Percentiles rank a stretch among this genome's conserved stretches.
Conservation (phyloP, 2,113 vertebrate genomes). For the Dipodomys ordii region DNA sequence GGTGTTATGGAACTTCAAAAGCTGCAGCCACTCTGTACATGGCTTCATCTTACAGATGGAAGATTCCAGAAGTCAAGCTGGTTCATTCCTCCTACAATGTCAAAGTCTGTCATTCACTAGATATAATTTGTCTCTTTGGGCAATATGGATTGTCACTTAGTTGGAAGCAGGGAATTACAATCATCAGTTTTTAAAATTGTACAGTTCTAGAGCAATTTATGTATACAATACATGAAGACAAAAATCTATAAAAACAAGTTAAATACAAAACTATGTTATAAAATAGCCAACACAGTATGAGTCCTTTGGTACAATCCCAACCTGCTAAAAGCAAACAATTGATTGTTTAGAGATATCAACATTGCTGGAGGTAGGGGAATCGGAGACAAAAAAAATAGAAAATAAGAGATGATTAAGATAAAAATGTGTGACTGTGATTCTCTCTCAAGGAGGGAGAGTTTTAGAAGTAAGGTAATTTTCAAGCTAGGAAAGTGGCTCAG, state of each 20-base stretch:
- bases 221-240: not conserved
- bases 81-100: not conserved
- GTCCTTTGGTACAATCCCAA: not conserved
- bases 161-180: slow-evolving; percentile 13
- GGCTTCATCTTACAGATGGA: not conserved
- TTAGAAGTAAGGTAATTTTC: not conserved
- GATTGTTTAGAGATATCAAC: not conserved
- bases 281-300: not conserved
- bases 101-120: not conserved
- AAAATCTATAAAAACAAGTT: slow-evolving; percentile 25
- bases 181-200: slow-evolving; percentile 50
- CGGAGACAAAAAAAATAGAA: not conserved
- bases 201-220: slow-evolving; percentile 36
- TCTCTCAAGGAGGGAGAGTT: not conserved
- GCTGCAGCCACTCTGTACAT: not conserved
- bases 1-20: not conserved
- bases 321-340: not conserved
- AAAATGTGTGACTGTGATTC: not conserved
- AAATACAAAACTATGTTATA: not conserved
- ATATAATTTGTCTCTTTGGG: not conserved
- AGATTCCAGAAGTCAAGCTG: not conserved
- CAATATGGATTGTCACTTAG: slow-evolving; percentile 35
- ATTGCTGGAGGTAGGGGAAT: not conserved
- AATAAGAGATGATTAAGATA: not conserved
- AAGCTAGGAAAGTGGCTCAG: too few species aligned